Conservation (phyloP, 2,113 vertebrate genomes). For the Ahaetulla prasina region DNA sequence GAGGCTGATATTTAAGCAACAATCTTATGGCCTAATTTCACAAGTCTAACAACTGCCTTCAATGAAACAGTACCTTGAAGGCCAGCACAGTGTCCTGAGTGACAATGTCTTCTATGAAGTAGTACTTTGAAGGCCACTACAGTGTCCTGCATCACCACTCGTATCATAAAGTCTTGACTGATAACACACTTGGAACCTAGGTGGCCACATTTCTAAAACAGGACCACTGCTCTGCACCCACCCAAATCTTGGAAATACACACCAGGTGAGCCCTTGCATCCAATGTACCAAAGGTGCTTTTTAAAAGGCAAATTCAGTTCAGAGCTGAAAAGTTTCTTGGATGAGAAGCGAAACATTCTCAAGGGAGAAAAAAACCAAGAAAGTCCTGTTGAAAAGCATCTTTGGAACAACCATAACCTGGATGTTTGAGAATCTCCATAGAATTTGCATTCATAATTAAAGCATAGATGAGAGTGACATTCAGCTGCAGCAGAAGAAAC, state of each 20-base stretch:
- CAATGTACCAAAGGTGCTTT: too few species aligned
- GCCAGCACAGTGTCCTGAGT: too few species aligned
- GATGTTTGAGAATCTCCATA: too few species aligned
- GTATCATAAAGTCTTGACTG: background rate
- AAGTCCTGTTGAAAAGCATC: too few species aligned
- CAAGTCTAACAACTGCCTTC: background rate
- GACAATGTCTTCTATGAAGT: too few species aligned
- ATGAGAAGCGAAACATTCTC: too few species aligned
- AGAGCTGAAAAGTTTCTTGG: too few species aligned
- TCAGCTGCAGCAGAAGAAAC: background rate
- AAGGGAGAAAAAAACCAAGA: too few species aligned
- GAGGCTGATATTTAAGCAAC: background rate
- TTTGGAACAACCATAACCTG: too few species aligned
- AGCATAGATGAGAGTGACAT: background rate
- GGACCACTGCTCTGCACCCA: background rate
- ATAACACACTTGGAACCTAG: background rate
- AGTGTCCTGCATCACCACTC: background rate
- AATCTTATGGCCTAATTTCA: background rate
- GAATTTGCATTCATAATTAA: background rate
- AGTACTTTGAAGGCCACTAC: background rate
- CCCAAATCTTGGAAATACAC: background rate
- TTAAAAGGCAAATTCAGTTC: too few species aligned
- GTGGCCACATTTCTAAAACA: background rate
- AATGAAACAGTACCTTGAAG: too few species aligned
- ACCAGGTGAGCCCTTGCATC: background rate